These are phyloP conservation scores for Psophia crepitans DNA, from an alignment of 2,113 vertebrate genomes.

Conservation along the genomic window DNA sequence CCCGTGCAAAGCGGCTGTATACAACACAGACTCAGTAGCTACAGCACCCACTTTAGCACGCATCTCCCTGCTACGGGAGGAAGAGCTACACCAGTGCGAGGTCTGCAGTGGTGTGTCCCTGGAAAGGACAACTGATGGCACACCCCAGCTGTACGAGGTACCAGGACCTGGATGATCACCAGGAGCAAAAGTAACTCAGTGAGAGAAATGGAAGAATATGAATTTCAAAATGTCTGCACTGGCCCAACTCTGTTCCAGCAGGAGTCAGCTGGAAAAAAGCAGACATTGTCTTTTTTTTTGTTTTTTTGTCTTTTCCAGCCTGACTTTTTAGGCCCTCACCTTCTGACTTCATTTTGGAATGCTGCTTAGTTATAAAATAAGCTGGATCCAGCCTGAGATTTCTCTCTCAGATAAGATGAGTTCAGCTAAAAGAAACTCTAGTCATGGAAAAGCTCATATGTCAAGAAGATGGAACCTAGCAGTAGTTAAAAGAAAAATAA, in stretches of 20 bases:
- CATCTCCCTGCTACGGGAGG: neutral
- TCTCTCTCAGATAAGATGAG: neutral
- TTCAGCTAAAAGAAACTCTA: neutral
- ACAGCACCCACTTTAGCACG: neutral
- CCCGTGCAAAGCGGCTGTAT: neutral
- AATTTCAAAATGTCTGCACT: neutral
- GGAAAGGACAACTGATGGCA: neutral
- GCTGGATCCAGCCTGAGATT: conserved; percentile 15
- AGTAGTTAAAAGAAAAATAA: neutral
- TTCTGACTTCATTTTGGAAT: neutral
- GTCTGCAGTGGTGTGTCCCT: neutral
- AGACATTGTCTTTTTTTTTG: neutral
- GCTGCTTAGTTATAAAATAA: neutral
- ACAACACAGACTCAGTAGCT: neutral
- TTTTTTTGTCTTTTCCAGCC: neutral
- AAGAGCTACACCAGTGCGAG: neutral
- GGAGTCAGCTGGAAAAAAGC: neutral
- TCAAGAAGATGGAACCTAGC: neutral
- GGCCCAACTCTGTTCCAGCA: neutral
- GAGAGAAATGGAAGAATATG: neutral
- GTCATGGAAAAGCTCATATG: neutral
- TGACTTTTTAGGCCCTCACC: neutral
- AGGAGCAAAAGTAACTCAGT: neutral
- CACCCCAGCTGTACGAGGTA: fast-evolving
- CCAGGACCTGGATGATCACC: neutral